These are phyloP conservation scores for Chionomys nivalis DNA, from an alignment of 2,113 vertebrate genomes.

Conservation along the genomic window DNA sequence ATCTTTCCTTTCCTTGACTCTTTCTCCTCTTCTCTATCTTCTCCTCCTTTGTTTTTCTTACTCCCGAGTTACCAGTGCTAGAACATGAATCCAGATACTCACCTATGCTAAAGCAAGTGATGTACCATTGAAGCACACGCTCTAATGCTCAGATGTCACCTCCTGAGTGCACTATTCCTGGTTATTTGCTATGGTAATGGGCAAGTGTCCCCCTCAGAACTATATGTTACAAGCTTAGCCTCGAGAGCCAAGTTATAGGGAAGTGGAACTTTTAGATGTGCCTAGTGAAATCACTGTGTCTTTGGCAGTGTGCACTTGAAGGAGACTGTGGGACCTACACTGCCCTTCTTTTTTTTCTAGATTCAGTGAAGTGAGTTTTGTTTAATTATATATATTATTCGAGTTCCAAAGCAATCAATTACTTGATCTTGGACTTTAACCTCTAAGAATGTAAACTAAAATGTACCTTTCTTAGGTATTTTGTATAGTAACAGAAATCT, in stretches of 20 bases:
- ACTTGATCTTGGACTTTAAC: background rate
- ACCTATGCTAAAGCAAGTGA: background rate
- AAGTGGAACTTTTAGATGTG: no score
- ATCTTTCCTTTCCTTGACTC: no score
- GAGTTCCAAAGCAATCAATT: background rate
- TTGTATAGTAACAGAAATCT: background rate
- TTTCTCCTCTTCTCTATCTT: background rate
- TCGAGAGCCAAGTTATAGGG: background rate
- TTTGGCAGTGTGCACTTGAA: background rate
- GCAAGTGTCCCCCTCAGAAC: background rate
- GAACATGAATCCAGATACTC: background rate
- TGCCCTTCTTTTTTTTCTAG: background rate
- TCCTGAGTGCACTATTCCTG: background rate
- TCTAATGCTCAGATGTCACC: background rate
- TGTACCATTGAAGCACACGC: background rate
- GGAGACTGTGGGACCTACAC: rapidly evolving
- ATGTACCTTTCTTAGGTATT: background rate
- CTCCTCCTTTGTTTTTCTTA: background rate
- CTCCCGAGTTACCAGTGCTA: no score
- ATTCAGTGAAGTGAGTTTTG: background rate
- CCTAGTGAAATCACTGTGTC: background rate
- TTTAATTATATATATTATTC: background rate
- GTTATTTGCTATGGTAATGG: background rate
- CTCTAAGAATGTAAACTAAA: background rate
- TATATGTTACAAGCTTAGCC: background rate